Evolutionary conservation across 2,113 vertebrate genomes (phyloP).

Genomic region (Entosphenus tridentatus): DNA sequence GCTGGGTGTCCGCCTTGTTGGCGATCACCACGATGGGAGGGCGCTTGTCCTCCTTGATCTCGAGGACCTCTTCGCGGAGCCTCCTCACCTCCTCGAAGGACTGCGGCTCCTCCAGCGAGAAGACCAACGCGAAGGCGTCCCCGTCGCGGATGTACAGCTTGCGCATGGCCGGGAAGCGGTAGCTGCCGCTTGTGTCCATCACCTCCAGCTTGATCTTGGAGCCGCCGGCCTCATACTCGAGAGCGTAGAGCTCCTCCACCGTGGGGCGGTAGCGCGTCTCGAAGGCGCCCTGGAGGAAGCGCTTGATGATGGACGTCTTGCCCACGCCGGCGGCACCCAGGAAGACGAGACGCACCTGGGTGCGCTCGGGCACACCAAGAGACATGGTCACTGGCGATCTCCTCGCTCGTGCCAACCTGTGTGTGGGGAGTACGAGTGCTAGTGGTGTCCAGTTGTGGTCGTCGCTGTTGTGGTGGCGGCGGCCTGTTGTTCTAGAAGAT

Average conservation of each 20-base stretch:
- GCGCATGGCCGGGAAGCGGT: conserved; percentile 34
- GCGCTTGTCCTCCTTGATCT: conserved; percentile 14
- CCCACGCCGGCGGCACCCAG: conserved; percentile 29
- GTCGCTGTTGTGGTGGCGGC: too few species aligned
- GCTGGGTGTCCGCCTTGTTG: conserved; percentile 18
- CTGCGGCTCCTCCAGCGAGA: conserved; percentile 19
- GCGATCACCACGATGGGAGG: conserved; percentile 22
- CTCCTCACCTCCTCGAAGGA: conserved; percentile 23
- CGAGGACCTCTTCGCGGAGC: conserved; percentile 24
- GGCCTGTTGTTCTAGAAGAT: too few species aligned
- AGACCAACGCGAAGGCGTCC: conserved; percentile 28
- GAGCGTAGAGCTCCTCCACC: conserved; percentile 28
- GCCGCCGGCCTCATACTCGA: conserved; percentile 18
- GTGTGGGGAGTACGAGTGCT: too few species aligned
- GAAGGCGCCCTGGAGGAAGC: conserved; percentile 23
- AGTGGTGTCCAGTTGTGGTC: too few species aligned
- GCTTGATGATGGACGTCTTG: conserved; percentile 27
- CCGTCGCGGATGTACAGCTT: conserved; percentile 25
- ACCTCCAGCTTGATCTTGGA: conserved; percentile 21
- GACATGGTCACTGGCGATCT: conserved; percentile 13
- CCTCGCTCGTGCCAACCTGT: too few species aligned
- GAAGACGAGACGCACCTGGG: conserved; percentile 22
- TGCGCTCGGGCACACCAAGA: conserved; percentile 10
- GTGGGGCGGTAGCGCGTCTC: conserved; percentile 26
- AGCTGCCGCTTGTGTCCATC: conserved; percentile 32